Percentiles rank a stretch among this genome's conserved stretches.
phyloP scores from a whole-genome alignment of 2,797 vertebrate species.

The Oceanodroma leucorhoa region DNA sequence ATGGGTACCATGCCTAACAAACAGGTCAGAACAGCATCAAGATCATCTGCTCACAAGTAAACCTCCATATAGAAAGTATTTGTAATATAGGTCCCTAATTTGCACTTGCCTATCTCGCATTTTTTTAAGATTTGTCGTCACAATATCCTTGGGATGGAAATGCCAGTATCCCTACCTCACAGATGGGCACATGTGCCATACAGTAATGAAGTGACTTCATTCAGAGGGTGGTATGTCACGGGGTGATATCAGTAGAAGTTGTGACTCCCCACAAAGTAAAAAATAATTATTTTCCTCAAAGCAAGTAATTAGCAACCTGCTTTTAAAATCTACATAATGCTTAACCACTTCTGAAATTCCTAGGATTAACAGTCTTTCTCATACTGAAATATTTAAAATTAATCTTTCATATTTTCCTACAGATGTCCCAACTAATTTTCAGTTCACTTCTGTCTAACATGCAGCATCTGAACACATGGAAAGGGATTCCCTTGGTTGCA shows the following conservation, averaged over 20 bases:
- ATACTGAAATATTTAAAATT: neutral
- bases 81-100: neutral
- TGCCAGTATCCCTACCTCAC: neutral
- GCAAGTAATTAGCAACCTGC: neutral
- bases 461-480: neutral
- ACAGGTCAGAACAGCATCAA: neutral
- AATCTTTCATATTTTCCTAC: neutral
- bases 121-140: neutral
- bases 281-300: neutral
- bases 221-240: neutral
- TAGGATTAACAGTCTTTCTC: neutral
- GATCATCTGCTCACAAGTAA: neutral
- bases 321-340: neutral
- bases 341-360: neutral
- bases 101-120: neutral
- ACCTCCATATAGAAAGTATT: neutral
- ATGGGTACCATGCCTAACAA: neutral
- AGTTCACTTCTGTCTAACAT: neutral
- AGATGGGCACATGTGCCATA: neutral
- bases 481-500: neutral
- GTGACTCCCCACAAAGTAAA: neutral
- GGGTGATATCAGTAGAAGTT: neutral
- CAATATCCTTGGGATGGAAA: neutral
- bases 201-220: neutral
- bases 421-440: neutral